These are phyloP conservation scores for Chaenocephalus aceratus DNA, from an alignment of 2,113 vertebrate genomes.

Conservation along the genomic window DNA sequence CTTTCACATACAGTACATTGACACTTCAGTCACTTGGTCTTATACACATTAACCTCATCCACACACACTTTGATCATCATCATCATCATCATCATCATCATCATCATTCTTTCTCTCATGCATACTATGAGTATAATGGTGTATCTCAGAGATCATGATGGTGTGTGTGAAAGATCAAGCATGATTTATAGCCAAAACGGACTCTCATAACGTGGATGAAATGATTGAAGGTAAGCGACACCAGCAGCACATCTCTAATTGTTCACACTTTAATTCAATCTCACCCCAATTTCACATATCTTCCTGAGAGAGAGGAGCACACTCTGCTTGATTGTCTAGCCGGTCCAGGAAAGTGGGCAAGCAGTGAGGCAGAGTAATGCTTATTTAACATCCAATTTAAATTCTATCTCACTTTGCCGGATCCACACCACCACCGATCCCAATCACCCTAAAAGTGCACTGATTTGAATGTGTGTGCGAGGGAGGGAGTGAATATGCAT, in stretches of 20 bases:
- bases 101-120: neutral
- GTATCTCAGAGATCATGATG: neutral
- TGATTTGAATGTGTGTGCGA: conserved; percentile 39
- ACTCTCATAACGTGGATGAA: conserved; percentile 38
- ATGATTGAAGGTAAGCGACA: conserved; percentile 49
- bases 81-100: too few species aligned
- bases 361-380: conserved; percentile 85
- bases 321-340: conserved; percentile 70
- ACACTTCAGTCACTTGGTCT: neutral
- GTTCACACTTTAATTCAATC: conserved; percentile 85
- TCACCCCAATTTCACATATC: conserved; percentile 82
- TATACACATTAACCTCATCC: too few species aligned
- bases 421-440: conserved; percentile 74
- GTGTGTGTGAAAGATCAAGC: neutral
- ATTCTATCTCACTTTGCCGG: conserved; percentile 83
- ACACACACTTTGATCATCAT: too few species aligned
- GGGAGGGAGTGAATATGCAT: neutral
- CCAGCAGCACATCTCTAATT: conserved; percentile 77
- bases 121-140: neutral
- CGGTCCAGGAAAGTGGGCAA: conserved; percentile 65
- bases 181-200: conserved; percentile 21
- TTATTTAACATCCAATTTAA: conserved; percentile 90
- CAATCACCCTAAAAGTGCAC: conserved; percentile 73
- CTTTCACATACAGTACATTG: neutral
- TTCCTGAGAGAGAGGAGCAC: conserved; percentile 55